Base-by-base conservation (phyloP, 1,140 invertebrate species). In the Epicauta chinensis region DNA sequence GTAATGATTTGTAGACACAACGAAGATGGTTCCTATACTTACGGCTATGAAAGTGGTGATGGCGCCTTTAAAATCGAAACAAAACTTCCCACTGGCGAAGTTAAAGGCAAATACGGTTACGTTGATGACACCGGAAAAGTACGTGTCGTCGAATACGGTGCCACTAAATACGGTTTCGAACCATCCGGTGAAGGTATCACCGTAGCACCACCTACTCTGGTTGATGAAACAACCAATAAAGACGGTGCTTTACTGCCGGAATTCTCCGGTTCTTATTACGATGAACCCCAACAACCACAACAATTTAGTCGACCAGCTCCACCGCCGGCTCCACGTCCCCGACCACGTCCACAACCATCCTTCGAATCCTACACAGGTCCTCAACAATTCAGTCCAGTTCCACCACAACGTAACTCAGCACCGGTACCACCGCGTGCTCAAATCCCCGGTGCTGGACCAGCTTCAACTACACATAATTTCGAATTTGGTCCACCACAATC, bases 31-130 rank as follows among this genome's bases (percentile, higher is more conserved):
- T 87, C 86, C 0, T 92, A 92, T 68, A 91, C 88, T 0, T 92
- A 89, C 60, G 88, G 87, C 0, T 92, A 89, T 68, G 87, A 91
- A 66, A 86, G 85, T 7, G 86, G 82, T 10, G 86, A 90, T 62
- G 88, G 89, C 35, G 84, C 85, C 3, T 89, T 91, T 71, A 91
- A 91, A 70, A 89, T 91, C 58, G 87, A 92, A 67, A 89, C 87
- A 5, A 89, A 91, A 64, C 70, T 83, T 23, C 77, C 82, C 0
- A 81, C 77, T 12, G 88, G 89, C 0, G 84, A 89, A 53, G 87
- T 91, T 0, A 84, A 84, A 64, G 89, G 89, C 46, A 89, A 90
- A 65, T 91, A 91, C 62, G 88, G 91, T 4, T 94, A 91, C 71
- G 83, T 91, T 17, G 89, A 91, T 67, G 85, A 88, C 62, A 76